Evolutionary conservation across 2,888 invertebrate genomes (phyloP).

Genomic region (Drosophila longiperda): DNA sequence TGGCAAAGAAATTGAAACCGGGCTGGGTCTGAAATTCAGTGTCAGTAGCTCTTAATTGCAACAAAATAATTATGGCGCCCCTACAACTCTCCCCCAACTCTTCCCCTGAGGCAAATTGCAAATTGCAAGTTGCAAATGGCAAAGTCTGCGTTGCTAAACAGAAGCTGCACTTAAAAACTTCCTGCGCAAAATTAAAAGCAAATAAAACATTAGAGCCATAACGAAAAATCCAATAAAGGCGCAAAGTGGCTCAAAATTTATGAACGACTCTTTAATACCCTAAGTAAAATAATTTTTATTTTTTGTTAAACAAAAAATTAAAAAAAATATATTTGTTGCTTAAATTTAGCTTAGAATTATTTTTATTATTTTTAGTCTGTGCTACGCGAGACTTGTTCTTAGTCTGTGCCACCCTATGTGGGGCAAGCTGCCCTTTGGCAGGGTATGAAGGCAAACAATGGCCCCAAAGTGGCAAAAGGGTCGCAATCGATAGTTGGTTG

Average conservation of each 20-base stretch:
- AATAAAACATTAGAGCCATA: slow-evolving; percentile 71
- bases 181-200: slow-evolving; percentile 72
- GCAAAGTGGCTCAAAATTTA: slow-evolving; percentile 18
- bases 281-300: background rate
- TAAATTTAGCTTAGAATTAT: background rate
- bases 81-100: background rate
- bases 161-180: slow-evolving; percentile 72
- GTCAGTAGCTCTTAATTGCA: slow-evolving; percentile 76
- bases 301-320: background rate
- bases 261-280: slow-evolving; percentile 11
- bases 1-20: slow-evolving; percentile 24
- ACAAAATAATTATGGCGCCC: slow-evolving; percentile 78
- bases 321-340: background rate
- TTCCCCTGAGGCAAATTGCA: slow-evolving; percentile 51
- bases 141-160: slow-evolving; percentile 58
- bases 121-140: slow-evolving; percentile 52
- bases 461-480: slow-evolving; percentile 52
- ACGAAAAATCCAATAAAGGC: slow-evolving; percentile 37
- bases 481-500: slow-evolving; percentile 58
- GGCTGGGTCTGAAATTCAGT: slow-evolving; percentile 44
- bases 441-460: slow-evolving; percentile 54
- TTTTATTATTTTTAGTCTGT: background rate
- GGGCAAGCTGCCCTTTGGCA: background rate
- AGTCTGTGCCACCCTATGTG: background rate
- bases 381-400: background rate